Evolutionary conservation across 2,797 vertebrate genomes (phyloP).

Genomic region (Synanceia verrucosa): DNA sequence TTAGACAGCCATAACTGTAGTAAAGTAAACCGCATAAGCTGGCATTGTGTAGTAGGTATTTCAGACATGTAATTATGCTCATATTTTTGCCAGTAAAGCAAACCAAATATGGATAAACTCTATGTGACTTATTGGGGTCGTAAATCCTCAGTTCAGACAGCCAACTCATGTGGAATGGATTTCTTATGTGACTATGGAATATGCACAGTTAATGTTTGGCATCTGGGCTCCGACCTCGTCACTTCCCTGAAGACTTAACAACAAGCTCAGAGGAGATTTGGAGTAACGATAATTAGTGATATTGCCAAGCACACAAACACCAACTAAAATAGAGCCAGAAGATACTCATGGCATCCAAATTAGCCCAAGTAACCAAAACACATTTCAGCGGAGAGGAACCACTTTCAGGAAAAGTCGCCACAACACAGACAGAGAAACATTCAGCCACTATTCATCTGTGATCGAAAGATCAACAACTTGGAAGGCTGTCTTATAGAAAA

Average conservation of each 20-base stretch:
- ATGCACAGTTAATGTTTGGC: constrained; percentile 21
- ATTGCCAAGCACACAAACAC: constrained; percentile 2
- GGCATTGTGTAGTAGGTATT: neutral
- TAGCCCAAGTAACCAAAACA: constrained; percentile 11
- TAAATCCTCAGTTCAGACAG: constrained; percentile 36
- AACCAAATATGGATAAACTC: neutral
- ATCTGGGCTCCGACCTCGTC: neutral
- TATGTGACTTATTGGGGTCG: constrained; percentile 7
- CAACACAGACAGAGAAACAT: neutral
- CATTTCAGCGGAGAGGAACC: neutral
- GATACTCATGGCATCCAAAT: neutral
- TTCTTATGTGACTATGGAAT: constrained; percentile 20
- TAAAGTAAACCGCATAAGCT: neutral
- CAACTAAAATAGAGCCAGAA: neutral
- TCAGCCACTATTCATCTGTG: neutral
- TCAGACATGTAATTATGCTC: neutral
- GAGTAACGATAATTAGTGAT: constrained; percentile 10
- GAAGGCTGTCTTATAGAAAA: neutral
- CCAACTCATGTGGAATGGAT: constrained; percentile 52
- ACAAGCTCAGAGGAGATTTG: constrained; percentile 13
- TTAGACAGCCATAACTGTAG: neutral
- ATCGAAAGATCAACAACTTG: neutral
- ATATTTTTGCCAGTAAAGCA: neutral
- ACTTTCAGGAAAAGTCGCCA: neutral
- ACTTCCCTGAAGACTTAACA: constrained; percentile 7